Evolutionary conservation across 2,888 invertebrate genomes (phyloP).

Genomic region (Cybosia mesomella): DNA sequence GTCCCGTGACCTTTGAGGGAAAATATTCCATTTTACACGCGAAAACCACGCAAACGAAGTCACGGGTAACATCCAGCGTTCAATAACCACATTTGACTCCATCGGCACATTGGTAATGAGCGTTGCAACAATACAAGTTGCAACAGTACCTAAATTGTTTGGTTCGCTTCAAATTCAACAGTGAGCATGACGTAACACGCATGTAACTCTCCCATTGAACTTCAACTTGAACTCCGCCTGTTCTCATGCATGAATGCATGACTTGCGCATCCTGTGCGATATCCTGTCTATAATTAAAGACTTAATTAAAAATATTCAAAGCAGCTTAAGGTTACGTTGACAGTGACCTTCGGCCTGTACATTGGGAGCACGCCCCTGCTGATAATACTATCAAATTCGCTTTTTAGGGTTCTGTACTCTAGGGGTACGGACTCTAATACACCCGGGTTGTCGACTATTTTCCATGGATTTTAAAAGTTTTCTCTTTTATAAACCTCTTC

Average conservation of each 20-base stretch:
- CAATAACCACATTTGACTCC: neutral
- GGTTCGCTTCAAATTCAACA: neutral
- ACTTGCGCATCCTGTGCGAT: slow-evolving; percentile 5
- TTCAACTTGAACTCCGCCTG: slow-evolving; percentile 13
- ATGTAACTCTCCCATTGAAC: slow-evolving; percentile 11
- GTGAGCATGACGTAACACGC: slow-evolving; percentile 1
- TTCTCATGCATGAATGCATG: neutral
- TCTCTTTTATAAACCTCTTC: no score
- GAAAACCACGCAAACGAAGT: neutral
- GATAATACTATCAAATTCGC: neutral
- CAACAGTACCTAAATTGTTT: neutral
- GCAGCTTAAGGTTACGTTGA: neutral
- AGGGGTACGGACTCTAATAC: no score
- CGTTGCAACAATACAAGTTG: neutral
- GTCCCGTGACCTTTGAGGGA: no score
- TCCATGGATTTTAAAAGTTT: no score
- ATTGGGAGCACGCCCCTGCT: neutral
- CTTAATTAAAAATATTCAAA: slow-evolving; percentile 3
- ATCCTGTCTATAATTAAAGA: slow-evolving; percentile 19
- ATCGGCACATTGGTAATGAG: neutral
- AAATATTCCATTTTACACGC: no score
- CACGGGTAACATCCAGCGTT: neutral
- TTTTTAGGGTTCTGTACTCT: no score
- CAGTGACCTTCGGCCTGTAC: neutral
- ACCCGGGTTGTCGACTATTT: no score